Percentiles rank a stretch among this genome's conserved stretches.
These are phyloP conservation scores for Cataglyphis altisquamis DNA, from an alignment of 2,888 invertebrate species.

Conservation along the genomic window DNA sequence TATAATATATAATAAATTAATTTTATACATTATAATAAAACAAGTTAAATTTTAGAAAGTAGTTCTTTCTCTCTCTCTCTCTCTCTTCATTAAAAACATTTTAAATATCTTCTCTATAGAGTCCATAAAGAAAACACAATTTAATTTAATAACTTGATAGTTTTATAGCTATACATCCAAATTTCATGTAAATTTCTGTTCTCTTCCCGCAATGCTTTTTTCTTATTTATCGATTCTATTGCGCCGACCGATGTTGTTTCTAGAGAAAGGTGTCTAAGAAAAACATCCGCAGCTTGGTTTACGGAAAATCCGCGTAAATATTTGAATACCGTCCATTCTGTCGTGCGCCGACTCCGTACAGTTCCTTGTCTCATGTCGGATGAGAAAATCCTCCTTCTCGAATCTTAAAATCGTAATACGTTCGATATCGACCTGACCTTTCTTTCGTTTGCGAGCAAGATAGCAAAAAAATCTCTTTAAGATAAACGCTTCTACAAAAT, in stretches of 20 bases:
- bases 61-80: background rate
- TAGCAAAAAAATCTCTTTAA: background rate
- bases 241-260: constrained; percentile 21
- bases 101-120: background rate
- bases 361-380: constrained; percentile 57
- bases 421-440: constrained; percentile 20
- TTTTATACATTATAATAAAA: background rate
- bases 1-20: background rate
- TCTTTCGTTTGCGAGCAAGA: constrained; percentile 18
- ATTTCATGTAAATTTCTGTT: background rate
- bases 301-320: constrained; percentile 66
- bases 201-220: constrained; percentile 3
- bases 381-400: constrained; percentile 63
- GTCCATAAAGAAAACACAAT: background rate
- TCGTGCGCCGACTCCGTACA: constrained; percentile 31
- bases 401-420: constrained; percentile 72
- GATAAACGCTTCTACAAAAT: background rate
- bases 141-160: background rate
- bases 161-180: background rate
- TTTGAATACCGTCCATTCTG: constrained; percentile 67
- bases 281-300: constrained; percentile 54
- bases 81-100: background rate
- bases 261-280: constrained; percentile 33
- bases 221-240: constrained; percentile 27
- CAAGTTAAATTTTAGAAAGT: background rate